Evolutionary conservation across 2,797 vertebrate species (phyloP).

Genomic region (Neostethus bicornis): DNA sequence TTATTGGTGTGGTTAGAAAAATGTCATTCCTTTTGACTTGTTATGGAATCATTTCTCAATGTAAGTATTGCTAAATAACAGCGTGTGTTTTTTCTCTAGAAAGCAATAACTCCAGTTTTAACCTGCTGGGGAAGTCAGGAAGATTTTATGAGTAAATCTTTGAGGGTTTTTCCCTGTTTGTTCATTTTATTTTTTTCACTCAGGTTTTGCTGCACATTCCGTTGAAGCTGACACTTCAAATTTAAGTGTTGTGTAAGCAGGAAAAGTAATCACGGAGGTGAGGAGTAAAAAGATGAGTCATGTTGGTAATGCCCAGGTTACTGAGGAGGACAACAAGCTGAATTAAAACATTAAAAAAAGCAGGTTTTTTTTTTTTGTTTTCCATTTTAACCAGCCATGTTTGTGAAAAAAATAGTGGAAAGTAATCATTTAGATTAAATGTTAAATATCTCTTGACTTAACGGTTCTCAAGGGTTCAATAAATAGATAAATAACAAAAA

Average conservation of each 20-base stretch:
- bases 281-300: constrained; percentile 39
- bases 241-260: background rate
- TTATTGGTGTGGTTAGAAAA: background rate
- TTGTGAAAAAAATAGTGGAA: too few species aligned
- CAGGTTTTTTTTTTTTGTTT: too few species aligned
- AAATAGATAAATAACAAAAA: too few species aligned
- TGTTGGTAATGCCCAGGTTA: constrained; percentile 32
- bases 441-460: too few species aligned
- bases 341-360: background rate
- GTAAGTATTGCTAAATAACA: background rate
- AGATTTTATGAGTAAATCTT: constrained; percentile 10
- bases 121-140: constrained; percentile 4
- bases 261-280: background rate
- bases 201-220: background rate
- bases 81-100: background rate
- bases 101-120: background rate
- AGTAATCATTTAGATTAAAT: too few species aligned
- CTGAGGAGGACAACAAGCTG: background rate
- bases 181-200: constrained; percentile 35
- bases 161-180: background rate
- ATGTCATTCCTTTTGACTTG: background rate
- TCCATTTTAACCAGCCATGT: too few species aligned
- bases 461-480: too few species aligned
- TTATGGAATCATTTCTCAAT: constrained; percentile 6
- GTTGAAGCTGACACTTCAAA: background rate